Base-by-base conservation (phyloP, 2,797 vertebrate genomes). In the Lutjanus argentimaculatus region DNA sequence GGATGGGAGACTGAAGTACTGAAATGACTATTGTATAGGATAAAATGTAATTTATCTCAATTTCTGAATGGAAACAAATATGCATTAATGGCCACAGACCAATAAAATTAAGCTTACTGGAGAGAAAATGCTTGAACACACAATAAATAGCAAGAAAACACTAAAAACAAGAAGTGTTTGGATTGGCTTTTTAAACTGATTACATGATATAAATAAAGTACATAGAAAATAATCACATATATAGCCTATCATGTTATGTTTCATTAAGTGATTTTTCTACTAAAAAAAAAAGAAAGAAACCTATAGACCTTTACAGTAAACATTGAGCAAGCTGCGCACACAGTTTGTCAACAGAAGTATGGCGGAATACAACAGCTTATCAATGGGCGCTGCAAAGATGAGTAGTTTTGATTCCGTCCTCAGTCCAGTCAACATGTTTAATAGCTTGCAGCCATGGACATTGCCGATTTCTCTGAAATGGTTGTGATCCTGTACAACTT, bases 1-100 rank as follows among this genome's bases (percentile, higher is more conserved):
- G 51, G 75, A 79, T 67, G 49, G 58, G 49, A 40, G 45, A 46
- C 45, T 5, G 45, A 11, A 46, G 13, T 17, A 45, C 36, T 59
- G 42, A 14, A 63, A 64, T 45, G 7, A 53, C 7, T 19, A 6
- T 43, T 68, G 19, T 9, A 19, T 51, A 59, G 8, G 11, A 61
- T 3, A 43, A 25, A 51, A 14, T 43, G 19, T 57, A 22, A 19
- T 64, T 14, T 4, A 9, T 30, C 30, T 5, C 11, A 19, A 63
- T 77, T 40, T 67, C 25, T 66, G 12, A 55, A 58, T 30, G 2
- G 7, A 53, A 69, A 30, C 3, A 45, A 58, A 16, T 45, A 17
- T 45, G 12, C 30, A 49, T 62, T 11, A 62, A 68, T 58, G 58
- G 16, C 52, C 17, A 36, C 4, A 63, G 7, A 68, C 36, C 12